Conservation (phyloP, 1,140 invertebrate genomes). For the Solen grandis region DNA sequence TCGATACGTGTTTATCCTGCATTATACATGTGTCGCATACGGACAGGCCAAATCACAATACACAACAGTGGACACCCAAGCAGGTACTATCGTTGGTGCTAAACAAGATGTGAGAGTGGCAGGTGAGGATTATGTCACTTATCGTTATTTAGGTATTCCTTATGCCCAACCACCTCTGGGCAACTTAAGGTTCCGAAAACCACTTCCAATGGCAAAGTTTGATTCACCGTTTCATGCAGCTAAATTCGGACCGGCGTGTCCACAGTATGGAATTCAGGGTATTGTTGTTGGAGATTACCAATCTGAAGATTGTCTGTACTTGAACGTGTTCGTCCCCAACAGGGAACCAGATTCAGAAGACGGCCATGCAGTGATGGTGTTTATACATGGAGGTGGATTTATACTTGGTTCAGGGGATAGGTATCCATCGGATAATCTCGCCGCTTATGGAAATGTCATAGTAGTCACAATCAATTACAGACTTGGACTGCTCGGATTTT, state of each 20-base stretch:
- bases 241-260: constrained; percentile 84
- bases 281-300: no score
- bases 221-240: constrained; percentile 87
- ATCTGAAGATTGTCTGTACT: constrained; percentile 32
- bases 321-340: constrained; percentile 3
- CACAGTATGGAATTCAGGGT: no score
- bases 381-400: constrained; percentile 97
- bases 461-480: constrained; percentile 96
- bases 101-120: background rate
- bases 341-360: background rate
- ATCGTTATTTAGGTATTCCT: constrained; percentile 95
- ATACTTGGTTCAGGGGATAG: constrained; percentile 91
- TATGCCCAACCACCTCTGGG: constrained; percentile 95
- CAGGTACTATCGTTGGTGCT: background rate
- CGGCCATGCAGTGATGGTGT: constrained; percentile 88
- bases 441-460: constrained; percentile 88
- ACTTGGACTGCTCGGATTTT: constrained; percentile 91
- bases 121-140: constrained; percentile 85
- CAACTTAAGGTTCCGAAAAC: constrained; percentile 92
- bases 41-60: no score
- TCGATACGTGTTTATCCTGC: no score
- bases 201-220: constrained; percentile 89
- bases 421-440: constrained; percentile 93
- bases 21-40: no score
- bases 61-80: background rate